These are phyloP conservation scores for Nymphalis io DNA, from an alignment of 1,140 invertebrate genomes.

Conservation along the genomic window DNA sequence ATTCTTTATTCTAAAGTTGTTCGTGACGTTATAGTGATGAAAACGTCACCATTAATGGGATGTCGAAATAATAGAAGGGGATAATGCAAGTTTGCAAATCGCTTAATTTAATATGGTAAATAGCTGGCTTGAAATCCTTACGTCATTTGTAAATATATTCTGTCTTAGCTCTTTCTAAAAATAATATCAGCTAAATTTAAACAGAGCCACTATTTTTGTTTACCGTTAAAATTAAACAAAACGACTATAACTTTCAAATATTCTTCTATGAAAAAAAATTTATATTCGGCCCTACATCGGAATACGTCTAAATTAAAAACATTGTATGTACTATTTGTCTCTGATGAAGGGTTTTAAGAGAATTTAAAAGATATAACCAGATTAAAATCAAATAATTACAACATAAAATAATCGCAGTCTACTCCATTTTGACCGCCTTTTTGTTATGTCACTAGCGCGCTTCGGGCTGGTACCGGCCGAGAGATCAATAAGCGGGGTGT, in stretches of 20 bases:
- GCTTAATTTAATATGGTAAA: slow-evolving; percentile 13
- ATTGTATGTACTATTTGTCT: too few species aligned
- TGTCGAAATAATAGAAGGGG: slow-evolving; percentile 10
- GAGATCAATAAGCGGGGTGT: slow-evolving; percentile 42
- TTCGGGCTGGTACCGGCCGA: slow-evolving; percentile 33
- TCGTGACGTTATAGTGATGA: slow-evolving; percentile 26
- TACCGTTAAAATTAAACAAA: too few species aligned
- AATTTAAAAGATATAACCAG: not conserved
- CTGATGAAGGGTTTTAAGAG: too few species aligned
- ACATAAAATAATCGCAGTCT: slow-evolving; percentile 18
- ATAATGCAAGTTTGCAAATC: slow-evolving; percentile 18
- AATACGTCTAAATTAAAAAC: too few species aligned
- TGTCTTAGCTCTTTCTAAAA: not conserved
- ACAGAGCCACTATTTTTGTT: too few species aligned
- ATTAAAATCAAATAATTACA: not conserved
- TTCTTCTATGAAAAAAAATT: too few species aligned
- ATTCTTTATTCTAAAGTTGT: slow-evolving; percentile 19
- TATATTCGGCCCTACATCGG: too few species aligned
- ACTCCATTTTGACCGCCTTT: slow-evolving; percentile 23
- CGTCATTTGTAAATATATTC: slow-evolving; percentile 10
- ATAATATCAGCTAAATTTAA: too few species aligned
- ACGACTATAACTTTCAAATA: too few species aligned
- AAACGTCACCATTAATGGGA: slow-evolving; percentile 9
- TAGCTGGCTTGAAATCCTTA: slow-evolving; percentile 1
- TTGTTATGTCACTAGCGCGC: slow-evolving; percentile 29